phyloP scores from a whole-genome alignment of 2,888 invertebrate species.

The Hyposoter didymator region DNA sequence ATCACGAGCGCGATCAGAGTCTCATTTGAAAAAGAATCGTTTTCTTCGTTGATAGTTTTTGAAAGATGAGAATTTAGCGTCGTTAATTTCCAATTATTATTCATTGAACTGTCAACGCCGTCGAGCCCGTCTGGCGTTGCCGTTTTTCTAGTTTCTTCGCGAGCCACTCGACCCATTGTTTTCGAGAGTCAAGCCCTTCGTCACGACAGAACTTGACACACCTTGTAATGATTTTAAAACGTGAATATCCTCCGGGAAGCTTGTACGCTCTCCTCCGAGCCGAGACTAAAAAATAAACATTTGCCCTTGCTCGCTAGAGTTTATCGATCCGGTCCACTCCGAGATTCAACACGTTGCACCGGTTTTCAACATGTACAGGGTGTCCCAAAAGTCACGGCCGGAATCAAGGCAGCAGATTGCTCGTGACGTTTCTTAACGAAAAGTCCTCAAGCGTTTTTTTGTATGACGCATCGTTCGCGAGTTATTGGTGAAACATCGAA shows the following conservation, averaged over 20 bases:
- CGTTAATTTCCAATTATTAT: neutral
- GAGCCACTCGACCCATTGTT: neutral
- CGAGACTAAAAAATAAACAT: constrained; percentile 8
- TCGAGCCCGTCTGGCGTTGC: neutral
- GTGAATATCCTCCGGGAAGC: neutral
- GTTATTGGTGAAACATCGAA: neutral
- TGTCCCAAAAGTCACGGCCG: neutral
- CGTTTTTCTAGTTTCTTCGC: neutral
- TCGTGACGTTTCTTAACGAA: neutral
- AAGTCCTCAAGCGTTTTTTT: neutral
- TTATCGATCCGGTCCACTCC: constrained; percentile 58
- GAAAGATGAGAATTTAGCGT: neutral
- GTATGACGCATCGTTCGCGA: neutral
- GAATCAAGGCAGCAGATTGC: neutral
- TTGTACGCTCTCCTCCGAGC: constrained; percentile 5
- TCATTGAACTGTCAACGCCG: neutral
- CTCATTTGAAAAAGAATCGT: neutral
- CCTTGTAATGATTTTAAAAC: neutral
- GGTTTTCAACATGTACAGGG: neutral
- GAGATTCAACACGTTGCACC: constrained; percentile 53
- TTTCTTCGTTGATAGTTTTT: neutral
- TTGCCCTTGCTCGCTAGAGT: constrained; percentile 52
- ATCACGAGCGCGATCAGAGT: neutral
- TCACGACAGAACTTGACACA: neutral
- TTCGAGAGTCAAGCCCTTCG: neutral